Conservation (phyloP, 2,113 vertebrate species). For the Cephalophus harveyi region DNA sequence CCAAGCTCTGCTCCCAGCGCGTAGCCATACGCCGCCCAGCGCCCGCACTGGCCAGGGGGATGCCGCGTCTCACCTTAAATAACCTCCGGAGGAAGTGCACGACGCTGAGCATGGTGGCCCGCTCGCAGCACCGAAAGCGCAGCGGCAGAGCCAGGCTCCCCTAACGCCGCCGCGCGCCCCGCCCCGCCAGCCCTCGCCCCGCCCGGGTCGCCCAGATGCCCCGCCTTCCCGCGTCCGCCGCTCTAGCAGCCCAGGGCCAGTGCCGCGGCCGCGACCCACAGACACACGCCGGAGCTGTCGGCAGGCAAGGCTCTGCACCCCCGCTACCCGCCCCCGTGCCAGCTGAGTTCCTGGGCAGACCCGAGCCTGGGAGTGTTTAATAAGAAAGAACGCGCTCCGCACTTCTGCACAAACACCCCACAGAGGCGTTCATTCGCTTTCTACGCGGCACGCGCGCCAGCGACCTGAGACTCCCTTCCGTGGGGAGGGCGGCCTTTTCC, state of each 20-base stretch:
- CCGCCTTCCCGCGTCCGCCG: not conserved
- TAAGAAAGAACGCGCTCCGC: not conserved
- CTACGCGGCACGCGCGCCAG: not conserved
- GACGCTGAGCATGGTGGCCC: constrained; percentile 85
- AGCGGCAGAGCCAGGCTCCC: rapidly evolving
- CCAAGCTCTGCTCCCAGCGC: too few species aligned
- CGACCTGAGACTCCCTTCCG: too few species aligned
- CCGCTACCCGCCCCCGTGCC: not conserved
- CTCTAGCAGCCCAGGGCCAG: not conserved
- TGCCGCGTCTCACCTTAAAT: constrained; percentile 88
- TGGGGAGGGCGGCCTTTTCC: not conserved
- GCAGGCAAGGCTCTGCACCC: rapidly evolving
- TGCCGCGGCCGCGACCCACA: rapidly evolving
- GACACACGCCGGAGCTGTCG: rapidly evolving
- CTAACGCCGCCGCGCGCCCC: not conserved
- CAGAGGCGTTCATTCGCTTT: rapidly evolving
- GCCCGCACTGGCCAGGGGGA: not conserved
- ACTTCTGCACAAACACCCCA: rapidly evolving
- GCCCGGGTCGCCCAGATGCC: not conserved
- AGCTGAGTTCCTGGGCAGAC: not conserved
- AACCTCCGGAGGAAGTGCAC: constrained; percentile 88
- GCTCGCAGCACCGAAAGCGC: not conserved
- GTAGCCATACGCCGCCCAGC: not conserved
- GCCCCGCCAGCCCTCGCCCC: not conserved
- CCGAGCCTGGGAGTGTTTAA: not conserved